Percentiles rank a stretch among this genome's conserved stretches.
phyloP scores from a whole-genome alignment of 2,888 invertebrate species.

The Zeuzera pyrina region DNA sequence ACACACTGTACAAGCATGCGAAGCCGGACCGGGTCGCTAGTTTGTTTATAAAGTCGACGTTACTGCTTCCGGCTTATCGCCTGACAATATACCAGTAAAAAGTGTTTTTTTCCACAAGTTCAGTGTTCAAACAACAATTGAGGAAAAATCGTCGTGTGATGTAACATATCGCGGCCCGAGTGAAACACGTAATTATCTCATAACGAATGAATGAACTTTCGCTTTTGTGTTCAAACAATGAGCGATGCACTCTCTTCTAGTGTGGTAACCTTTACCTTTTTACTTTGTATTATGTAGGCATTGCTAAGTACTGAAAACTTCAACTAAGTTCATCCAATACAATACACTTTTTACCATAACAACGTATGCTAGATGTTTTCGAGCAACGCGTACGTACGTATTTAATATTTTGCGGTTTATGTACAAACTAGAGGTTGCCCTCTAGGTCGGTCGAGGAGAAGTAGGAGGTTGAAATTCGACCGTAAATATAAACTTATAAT shows the following conservation, averaged over 20 bases:
- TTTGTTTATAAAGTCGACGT: neutral
- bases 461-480: too few species aligned
- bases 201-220: slow-evolving; percentile 67
- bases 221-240: slow-evolving; percentile 68
- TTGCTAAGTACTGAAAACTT: too few species aligned
- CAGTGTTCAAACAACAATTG: slow-evolving; percentile 46
- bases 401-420: too few species aligned
- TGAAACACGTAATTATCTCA: slow-evolving; percentile 70
- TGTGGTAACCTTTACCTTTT: slow-evolving; percentile 49
- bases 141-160: slow-evolving; percentile 55
- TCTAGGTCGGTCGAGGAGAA: too few species aligned
- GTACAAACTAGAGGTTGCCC: too few species aligned
- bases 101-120: slow-evolving; percentile 35
- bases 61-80: slow-evolving; percentile 9
- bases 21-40: slow-evolving; percentile 1
- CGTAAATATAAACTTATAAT: too few species aligned
- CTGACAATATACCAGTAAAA: slow-evolving; percentile 31
- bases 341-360: too few species aligned
- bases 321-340: too few species aligned
- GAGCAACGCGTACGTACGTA: too few species aligned
- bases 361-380: too few species aligned
- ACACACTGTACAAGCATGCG: too few species aligned
- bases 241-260: slow-evolving; percentile 45
- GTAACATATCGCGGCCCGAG: slow-evolving; percentile 45
- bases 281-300: slow-evolving; percentile 41